Evolutionary conservation across 2,888 invertebrate genomes (phyloP).

Genomic region (Gryllus longicercus): DNA sequence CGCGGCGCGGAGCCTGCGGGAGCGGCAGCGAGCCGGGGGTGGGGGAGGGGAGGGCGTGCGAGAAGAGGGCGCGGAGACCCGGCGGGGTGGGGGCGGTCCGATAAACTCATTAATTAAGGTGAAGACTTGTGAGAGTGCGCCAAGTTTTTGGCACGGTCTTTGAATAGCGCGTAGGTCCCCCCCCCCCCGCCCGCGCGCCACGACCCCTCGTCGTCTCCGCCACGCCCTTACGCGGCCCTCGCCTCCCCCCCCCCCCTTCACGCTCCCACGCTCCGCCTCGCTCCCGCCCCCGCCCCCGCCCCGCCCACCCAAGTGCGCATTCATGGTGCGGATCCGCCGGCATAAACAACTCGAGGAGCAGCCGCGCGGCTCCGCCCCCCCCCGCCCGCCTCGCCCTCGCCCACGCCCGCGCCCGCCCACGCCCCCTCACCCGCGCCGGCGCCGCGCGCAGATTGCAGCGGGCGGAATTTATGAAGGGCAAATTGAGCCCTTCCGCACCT

Average conservation of each 20-base stretch:
- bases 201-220: background rate
- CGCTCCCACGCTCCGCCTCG: conserved; percentile 23
- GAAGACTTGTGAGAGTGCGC: conserved; percentile 36
- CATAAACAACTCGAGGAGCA: background rate
- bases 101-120: conserved; percentile 47
- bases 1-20: conserved; percentile 22
- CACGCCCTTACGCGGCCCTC: background rate
- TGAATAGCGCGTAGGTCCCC: conserved; percentile 32
- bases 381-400: background rate
- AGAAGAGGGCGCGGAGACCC: conserved; percentile 24
- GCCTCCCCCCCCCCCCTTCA: background rate
- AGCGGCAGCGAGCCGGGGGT: conserved; percentile 20
- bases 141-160: conserved; percentile 37
- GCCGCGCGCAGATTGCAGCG: background rate
- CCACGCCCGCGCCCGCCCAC: background rate
- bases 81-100: conserved; percentile 36
- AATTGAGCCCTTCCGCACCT: conserved; percentile 3
- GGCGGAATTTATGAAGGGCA: conserved; percentile 6
- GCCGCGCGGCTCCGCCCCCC: too few species aligned
- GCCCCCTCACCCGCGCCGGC: background rate
- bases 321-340: conserved; percentile 11
- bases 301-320: conserved; percentile 23
- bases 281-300: background rate
- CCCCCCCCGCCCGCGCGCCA: conserved; percentile 24
- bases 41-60: background rate